Conservation (phyloP, 2,888 invertebrate genomes). For the Steinernema carpocapsae region DNA sequence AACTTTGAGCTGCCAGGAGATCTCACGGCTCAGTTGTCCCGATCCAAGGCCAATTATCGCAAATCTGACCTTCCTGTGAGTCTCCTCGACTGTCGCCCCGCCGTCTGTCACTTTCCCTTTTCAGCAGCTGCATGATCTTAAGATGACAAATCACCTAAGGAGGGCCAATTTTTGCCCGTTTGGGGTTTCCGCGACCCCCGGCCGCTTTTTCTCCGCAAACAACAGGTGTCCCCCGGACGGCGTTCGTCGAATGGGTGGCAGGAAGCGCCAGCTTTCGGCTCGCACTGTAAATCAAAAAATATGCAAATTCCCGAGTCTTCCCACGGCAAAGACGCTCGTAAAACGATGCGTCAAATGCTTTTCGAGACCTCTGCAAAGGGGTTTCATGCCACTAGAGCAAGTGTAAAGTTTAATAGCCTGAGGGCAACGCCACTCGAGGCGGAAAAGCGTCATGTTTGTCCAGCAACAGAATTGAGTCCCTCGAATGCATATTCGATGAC, state of each 20-base stretch:
- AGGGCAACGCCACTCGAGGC: no score
- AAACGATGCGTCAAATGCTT: slow-evolving; percentile 1
- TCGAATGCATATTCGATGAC: slow-evolving; percentile 9
- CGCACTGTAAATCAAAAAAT: slow-evolving; percentile 16
- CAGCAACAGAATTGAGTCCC: background rate
- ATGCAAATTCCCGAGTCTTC: slow-evolving; percentile 28
- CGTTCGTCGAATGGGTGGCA: slow-evolving; percentile 30
- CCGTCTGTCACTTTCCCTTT: slow-evolving; percentile 34
- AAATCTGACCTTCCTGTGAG: slow-evolving; percentile 12
- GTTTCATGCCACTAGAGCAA: background rate
- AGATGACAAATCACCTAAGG: background rate
- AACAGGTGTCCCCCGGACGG: slow-evolving; percentile 30
- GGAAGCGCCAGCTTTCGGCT: slow-evolving; percentile 29
- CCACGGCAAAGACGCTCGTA: slow-evolving; percentile 9
- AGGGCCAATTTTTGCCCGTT: slow-evolving; percentile 13
- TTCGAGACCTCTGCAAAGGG: background rate
- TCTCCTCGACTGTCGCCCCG: slow-evolving; percentile 29
- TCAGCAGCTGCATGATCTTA: slow-evolving; percentile 16
- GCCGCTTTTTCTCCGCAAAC: slow-evolving; percentile 17
- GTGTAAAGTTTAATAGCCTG: no score
- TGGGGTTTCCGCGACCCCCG: background rate
- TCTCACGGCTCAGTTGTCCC: slow-evolving; percentile 6
- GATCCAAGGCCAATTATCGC: slow-evolving; percentile 15
- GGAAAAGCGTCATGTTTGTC: background rate
- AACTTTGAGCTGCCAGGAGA: background rate